These are phyloP conservation scores for Zaprionus capensis DNA, from an alignment of 1,140 invertebrate genomes.

Conservation along the genomic window DNA sequence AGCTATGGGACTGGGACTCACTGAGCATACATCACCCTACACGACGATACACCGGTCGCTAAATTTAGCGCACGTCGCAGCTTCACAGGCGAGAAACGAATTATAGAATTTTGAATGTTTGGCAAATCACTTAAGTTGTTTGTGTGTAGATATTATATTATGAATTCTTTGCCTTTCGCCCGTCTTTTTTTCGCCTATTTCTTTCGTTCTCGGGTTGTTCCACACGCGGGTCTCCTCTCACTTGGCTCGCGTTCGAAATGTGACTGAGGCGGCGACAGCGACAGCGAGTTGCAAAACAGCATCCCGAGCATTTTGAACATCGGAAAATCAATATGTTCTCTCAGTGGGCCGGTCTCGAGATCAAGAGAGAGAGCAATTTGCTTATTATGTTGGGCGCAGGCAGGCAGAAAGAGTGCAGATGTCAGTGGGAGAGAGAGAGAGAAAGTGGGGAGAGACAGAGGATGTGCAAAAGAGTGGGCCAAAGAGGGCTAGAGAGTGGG, in stretches of 20 bases:
- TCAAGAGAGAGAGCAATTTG: slow-evolving; percentile 10
- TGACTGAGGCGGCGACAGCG: slow-evolving; percentile 48
- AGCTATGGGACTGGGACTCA: slow-evolving; percentile 37
- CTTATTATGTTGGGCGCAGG: not conserved
- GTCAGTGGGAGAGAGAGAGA: not conserved
- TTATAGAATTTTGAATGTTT: slow-evolving; percentile 73
- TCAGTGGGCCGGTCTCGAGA: slow-evolving; percentile 1
- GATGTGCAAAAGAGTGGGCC: not conserved
- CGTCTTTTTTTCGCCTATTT: slow-evolving; percentile 34
- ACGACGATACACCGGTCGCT: slow-evolving; percentile 71
- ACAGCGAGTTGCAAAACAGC: slow-evolving; percentile 53
- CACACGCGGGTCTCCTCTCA: not conserved
- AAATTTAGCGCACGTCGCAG: slow-evolving; percentile 72
- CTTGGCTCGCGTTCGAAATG: slow-evolving; percentile 68
- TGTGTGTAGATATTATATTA: slow-evolving; percentile 68
- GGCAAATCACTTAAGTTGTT: slow-evolving; percentile 58
- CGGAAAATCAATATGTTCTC: slow-evolving; percentile 68
- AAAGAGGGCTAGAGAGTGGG: not conserved
- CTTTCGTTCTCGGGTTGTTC: slow-evolving; percentile 11
- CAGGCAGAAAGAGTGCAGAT: not conserved
- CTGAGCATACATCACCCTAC: slow-evolving; percentile 68
- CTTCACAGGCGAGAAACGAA: slow-evolving; percentile 56
- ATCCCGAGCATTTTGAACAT: slow-evolving; percentile 49
- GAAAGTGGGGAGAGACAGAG: not conserved
- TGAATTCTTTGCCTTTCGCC: slow-evolving; percentile 59